Conservation (phyloP, 35 echinoderm and acorn worm species). For the Strongylocentrotus purpuratus region DNA sequence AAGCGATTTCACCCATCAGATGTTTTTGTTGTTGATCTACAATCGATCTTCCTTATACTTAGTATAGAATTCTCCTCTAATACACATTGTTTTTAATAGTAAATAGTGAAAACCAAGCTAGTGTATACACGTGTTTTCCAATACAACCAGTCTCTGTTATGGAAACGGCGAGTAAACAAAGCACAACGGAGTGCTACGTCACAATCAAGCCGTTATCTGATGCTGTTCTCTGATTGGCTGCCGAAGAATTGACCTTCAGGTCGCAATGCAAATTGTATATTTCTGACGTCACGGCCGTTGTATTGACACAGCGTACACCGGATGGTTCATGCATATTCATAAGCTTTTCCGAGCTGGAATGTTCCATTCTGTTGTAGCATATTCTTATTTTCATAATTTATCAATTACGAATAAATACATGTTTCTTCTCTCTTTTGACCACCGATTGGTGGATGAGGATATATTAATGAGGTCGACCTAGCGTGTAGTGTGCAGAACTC, state of each 20-base stretch:
- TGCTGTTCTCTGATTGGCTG: neutral
- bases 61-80: neutral
- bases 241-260: constrained; percentile 1
- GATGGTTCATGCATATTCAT: constrained; percentile 19
- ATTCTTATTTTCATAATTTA: neutral
- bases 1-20: neutral
- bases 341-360: neutral
- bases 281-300: constrained; percentile 22
- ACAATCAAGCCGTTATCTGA: neutral
- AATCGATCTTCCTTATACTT: neutral
- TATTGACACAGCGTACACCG: neutral
- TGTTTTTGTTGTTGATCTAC: neutral
- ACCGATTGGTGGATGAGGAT: neutral
- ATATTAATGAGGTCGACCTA: neutral
- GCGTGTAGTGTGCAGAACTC: constrained; percentile 2
- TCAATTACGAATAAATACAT: neutral
- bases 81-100: neutral
- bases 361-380: neutral
- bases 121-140: neutral
- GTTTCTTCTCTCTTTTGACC: neutral
- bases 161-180: constrained; percentile 21
- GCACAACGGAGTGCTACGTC: neutral
- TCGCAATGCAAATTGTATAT: neutral
- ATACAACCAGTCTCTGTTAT: neutral
- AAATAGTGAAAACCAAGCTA: neutral